Percentiles rank a stretch among this genome's conserved stretches.
These are phyloP conservation scores for Dryadula phaetusa DNA, from an alignment of 2,888 invertebrate genomes.

Conservation along the genomic window DNA sequence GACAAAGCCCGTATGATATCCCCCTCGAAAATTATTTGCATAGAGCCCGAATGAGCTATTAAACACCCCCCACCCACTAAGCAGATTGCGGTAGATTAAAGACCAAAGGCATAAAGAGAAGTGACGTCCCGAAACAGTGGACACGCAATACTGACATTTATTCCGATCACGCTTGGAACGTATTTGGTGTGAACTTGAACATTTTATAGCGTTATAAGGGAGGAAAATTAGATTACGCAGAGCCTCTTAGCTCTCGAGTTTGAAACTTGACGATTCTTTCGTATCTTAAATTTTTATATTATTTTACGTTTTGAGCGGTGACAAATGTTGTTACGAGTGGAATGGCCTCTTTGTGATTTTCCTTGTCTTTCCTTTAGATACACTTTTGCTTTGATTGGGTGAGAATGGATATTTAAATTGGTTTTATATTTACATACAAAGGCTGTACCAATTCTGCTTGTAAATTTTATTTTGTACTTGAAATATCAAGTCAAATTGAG, in stretches of 20 bases:
- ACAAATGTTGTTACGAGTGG: constrained; percentile 24
- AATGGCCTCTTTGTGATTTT: constrained; percentile 19
- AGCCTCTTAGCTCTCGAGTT: constrained; percentile 67
- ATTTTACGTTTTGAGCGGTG: constrained; percentile 31
- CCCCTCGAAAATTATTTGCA: constrained; percentile 80
- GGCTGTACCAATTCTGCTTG: not conserved
- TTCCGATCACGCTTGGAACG: constrained; percentile 72
- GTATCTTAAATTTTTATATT: constrained; percentile 33
- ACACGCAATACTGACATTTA: constrained; percentile 68
- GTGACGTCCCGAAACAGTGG: constrained; percentile 52
- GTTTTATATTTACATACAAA: not conserved
- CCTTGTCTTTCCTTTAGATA: constrained; percentile 20
- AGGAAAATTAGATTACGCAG: constrained; percentile 81
- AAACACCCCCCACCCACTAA: constrained; percentile 80
- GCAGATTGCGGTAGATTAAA: constrained; percentile 84
- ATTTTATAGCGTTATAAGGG: constrained; percentile 67
- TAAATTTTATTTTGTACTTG: too few relatives aligned
- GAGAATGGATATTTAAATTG: constrained; percentile 14
- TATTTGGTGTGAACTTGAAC: constrained; percentile 66
- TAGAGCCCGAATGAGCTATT: constrained; percentile 84
- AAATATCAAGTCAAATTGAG: too few relatives aligned
- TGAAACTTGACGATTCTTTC: constrained; percentile 38
- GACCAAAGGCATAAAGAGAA: constrained; percentile 78
- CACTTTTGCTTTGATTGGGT: constrained; percentile 19
- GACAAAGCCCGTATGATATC: constrained; percentile 83